Evolutionary conservation across 2,113 vertebrate species (phyloP).

Genomic region (Daboia siamensis): DNA sequence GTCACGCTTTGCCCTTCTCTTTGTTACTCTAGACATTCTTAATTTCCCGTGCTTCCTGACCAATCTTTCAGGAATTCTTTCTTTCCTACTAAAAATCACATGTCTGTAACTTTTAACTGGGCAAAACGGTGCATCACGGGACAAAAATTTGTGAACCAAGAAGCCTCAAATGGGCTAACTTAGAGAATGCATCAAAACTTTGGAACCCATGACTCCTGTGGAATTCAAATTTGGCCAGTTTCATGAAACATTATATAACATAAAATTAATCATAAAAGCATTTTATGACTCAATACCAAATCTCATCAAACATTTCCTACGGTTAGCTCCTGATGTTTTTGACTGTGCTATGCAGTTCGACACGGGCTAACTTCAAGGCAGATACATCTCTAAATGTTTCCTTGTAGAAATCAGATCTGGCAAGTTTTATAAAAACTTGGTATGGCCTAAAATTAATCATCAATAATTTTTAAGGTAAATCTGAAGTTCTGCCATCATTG

Average conservation of each 20-base stretch:
- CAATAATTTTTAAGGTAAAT: not conserved
- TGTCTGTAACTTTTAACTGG: not conserved
- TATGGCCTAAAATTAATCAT: not conserved
- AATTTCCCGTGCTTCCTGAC: not conserved
- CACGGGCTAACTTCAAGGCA: not conserved
- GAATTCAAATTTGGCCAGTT: not conserved
- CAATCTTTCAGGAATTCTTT: not conserved
- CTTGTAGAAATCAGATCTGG: not conserved
- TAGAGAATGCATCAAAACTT: not conserved
- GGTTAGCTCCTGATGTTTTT: not conserved
- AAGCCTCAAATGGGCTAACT: not conserved
- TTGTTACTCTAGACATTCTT: not conserved
- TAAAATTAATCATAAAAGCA: not conserved
- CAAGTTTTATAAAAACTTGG: not conserved
- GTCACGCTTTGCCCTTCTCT: no score
- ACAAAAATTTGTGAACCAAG: not conserved
- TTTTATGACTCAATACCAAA: not conserved
- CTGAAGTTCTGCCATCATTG: not conserved
- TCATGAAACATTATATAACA: not conserved
- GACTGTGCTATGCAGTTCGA: not conserved
- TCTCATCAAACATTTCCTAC: not conserved
- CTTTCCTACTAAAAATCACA: not conserved
- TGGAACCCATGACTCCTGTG: not conserved
- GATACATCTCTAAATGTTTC: not conserved
- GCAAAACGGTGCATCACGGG: not conserved